Evolutionary conservation across 2,113 vertebrate genomes (phyloP).

Genomic region (Tragelaphus scriptus): DNA sequence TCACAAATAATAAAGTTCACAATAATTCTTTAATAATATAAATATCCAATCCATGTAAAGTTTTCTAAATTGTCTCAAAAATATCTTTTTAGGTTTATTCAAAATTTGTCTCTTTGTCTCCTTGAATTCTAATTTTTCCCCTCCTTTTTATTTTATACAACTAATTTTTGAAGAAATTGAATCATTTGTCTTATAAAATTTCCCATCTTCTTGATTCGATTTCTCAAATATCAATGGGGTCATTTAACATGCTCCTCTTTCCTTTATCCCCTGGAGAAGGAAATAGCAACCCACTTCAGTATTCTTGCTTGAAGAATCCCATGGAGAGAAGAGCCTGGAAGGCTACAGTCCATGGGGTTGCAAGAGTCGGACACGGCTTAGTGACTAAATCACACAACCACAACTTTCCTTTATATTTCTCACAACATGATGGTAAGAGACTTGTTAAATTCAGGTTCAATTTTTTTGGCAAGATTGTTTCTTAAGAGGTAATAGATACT

Average conservation of each 20-base stretch:
- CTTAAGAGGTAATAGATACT: neutral
- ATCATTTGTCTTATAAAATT: neutral
- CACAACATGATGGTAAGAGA: neutral
- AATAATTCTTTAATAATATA: neutral
- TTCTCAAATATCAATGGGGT: neutral
- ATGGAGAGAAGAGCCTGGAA: neutral
- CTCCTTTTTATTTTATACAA: neutral
- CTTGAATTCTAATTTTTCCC: neutral
- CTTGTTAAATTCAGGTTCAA: neutral
- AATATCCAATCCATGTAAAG: neutral
- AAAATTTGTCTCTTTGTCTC: neutral
- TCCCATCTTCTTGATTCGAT: neutral
- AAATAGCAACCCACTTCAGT: neutral
- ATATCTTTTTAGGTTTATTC: neutral
- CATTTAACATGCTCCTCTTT: neutral
- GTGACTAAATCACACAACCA: neutral
- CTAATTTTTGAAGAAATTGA: neutral
- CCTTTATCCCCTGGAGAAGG: neutral
- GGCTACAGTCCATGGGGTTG: neutral
- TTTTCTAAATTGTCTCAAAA: constrained; percentile 6
- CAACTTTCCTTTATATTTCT: neutral
- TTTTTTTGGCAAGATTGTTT: neutral
- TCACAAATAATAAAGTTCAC: neutral
- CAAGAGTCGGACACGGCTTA: neutral
- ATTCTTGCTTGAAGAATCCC: neutral